phyloP scores from a whole-genome alignment of 1,140 invertebrate species.

The Drosophila obscura region DNA sequence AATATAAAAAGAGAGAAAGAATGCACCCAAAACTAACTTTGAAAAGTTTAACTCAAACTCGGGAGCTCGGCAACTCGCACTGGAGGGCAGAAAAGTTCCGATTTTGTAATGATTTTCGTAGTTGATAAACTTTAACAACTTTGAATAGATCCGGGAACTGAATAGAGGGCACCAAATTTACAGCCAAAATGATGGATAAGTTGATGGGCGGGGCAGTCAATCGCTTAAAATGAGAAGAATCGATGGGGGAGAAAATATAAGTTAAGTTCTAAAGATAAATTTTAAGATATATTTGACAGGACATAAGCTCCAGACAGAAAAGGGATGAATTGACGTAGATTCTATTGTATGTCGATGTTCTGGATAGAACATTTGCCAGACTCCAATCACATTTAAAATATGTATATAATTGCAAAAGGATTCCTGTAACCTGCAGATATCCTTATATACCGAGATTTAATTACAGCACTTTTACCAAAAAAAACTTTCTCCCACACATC shows the following conservation, averaged over 20 bases:
- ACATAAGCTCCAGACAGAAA: too few relatives aligned
- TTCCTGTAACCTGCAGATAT: too few relatives aligned
- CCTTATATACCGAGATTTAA: background rate
- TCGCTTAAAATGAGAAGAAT: background rate
- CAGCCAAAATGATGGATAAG: constrained; percentile 24
- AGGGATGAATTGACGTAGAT: too few relatives aligned
- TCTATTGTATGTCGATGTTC: too few relatives aligned
- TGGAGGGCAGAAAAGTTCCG: constrained; percentile 6
- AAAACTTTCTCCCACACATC: constrained; percentile 18
- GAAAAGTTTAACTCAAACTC: constrained; percentile 25
- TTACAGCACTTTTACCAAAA: background rate
- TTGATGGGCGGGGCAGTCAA: background rate
- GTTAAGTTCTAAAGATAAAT: too few relatives aligned
- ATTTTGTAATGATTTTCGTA: constrained; percentile 46
- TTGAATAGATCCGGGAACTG: constrained; percentile 18
- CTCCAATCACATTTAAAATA: background rate
- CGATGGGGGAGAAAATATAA: too few relatives aligned
- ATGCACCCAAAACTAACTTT: constrained; percentile 34
- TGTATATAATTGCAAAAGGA: too few relatives aligned
- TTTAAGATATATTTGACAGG: too few relatives aligned
- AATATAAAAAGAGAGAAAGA: background rate
- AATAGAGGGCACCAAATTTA: background rate
- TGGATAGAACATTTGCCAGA: background rate
- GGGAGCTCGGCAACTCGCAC: background rate
- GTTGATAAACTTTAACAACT: constrained; percentile 43